Evolutionary conservation across 2,888 invertebrate species (phyloP), one percentile per base, ranked within the genome.

Genomic region (Aradus depressus): DNA sequence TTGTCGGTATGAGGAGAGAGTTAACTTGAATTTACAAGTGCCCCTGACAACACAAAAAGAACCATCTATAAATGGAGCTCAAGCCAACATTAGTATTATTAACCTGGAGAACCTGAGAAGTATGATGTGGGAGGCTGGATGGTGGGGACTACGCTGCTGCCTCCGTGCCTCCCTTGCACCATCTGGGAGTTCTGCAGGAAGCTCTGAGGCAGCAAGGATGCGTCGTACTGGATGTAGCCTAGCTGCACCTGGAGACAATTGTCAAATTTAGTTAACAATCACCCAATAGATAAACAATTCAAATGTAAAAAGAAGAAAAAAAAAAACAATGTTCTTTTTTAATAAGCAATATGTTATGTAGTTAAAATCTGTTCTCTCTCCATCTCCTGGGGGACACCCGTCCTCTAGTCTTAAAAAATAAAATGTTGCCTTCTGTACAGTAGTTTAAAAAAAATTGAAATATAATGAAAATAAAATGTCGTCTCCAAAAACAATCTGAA

Each of bases 131-230:
- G 71, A 1, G 72, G 68, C 60, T 72, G 73, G 43, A 72, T 65
- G 22, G 68, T 64, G 14, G 71, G 70, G 31, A 72, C 70, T 5
- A 51, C 51, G 16, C 67, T 72, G 61, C 66, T 72, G 64, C 74
- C 72, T 37, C 72, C 72, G 23, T 72, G 75, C 63, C 79, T 72
- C 57, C 77, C 77, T 56, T 77, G 77, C 50, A 80, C 74, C 56
- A 80, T 71, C 52, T 76, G 78, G 1, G 79, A 77, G 55, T 75
- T 75, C 42, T 76, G 71, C 63, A 81, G 68, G 66, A 79, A 81
- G 62, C 74, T 72, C 58, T 72, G 72, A 62, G 70, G 69, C 51
- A 74, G 67, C 39, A 68, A 68, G 56, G 71, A 68, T 14, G 70
- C 78, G 67, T 74, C 79, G 62, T 76, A 79, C 48, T 74, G 71